phyloP scores from a whole-genome alignment of 2,888 invertebrate species.

The Epicampocera succincta region DNA sequence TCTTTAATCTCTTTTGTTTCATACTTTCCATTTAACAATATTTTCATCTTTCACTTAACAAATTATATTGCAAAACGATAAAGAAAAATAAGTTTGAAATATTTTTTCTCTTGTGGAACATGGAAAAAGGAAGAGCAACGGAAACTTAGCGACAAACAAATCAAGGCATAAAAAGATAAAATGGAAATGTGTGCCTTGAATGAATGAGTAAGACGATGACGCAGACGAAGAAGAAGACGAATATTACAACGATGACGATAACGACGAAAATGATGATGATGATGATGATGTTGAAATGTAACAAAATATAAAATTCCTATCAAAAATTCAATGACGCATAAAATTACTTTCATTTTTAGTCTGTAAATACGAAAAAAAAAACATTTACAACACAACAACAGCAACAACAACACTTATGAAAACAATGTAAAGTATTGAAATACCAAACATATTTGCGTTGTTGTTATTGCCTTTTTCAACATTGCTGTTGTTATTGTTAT shows the following conservation, averaged over 20 bases:
- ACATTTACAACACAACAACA: conserved; percentile 8
- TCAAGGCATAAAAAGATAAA: conserved; percentile 14
- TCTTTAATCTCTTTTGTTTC: conserved; percentile 59
- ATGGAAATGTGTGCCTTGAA: conserved; percentile 1
- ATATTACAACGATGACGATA: neutral
- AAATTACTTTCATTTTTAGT: conserved; percentile 68
- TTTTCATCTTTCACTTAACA: conserved; percentile 65
- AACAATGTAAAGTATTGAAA: conserved; percentile 29
- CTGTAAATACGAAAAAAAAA: conserved; percentile 34
- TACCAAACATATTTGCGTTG: conserved; percentile 36
- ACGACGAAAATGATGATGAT: conserved; percentile 1
- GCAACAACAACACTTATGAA: conserved; percentile 18
- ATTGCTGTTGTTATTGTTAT: neutral
- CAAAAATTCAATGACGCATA: conserved; percentile 70
- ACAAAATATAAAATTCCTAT: conserved; percentile 61
- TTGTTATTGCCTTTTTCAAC: neutral
- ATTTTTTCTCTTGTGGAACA: neutral
- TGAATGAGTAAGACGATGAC: neutral
- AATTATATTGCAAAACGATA: conserved; percentile 44
- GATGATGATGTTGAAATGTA: conserved; percentile 39
- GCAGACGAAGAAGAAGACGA: neutral
- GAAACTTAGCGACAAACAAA: conserved; percentile 31
- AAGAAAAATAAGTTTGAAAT: neutral
- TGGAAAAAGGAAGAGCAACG: neutral
- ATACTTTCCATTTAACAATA: conserved; percentile 58